Evolutionary conservation across 1,140 invertebrate genomes (phyloP), one percentile per base, ranked within the genome.

Genomic region (Macrobrachium nipponense): DNA sequence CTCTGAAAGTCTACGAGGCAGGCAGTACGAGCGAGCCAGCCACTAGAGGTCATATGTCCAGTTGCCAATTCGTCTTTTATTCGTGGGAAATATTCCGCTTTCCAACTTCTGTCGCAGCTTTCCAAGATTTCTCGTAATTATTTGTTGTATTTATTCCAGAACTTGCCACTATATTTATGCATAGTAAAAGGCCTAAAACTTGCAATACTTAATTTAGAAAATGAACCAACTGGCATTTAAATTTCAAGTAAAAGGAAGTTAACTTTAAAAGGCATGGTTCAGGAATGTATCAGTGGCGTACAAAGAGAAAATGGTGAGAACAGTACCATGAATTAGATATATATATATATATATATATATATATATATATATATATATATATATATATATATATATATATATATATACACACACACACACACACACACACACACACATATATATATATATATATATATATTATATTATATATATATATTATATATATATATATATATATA

Each of bases 321-420:
- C 27, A 36, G 27, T 2, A 36, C 27, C 4, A 36, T 36, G 4
- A 36, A 36, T 36, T 66, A 27, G 0, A 5, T 7, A 27, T 66
- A 66, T 66, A 66, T 17, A 4, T 66, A 5, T 66, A 66, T 66
- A 66, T 20, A 20, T 66, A 66, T 66, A 66, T 66, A 66, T 66
- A 66, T 14, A 66, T 66, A 66, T 66, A 66, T 66, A 66, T 66
- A 66, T 66, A 66, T 66, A 66, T 6, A 66, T 66, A 66, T 66
- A 66, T 14, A 66, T 66, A 66, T 66, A 66, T 66, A 66, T 66
- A n/a, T n/a, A 20, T 18, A 68, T n/a, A 15, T 68, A 68, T n/a
- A 15, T 20, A 68, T n/a, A 68, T 8, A 68, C 7, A 66, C 5
- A 68, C n/a, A 23, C n/a, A 23, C n/a, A n/a, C 14, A n/a, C n/a